Evolutionary conservation across 1,140 invertebrate genomes (phyloP).

Genomic region (Dreissena polymorpha): DNA sequence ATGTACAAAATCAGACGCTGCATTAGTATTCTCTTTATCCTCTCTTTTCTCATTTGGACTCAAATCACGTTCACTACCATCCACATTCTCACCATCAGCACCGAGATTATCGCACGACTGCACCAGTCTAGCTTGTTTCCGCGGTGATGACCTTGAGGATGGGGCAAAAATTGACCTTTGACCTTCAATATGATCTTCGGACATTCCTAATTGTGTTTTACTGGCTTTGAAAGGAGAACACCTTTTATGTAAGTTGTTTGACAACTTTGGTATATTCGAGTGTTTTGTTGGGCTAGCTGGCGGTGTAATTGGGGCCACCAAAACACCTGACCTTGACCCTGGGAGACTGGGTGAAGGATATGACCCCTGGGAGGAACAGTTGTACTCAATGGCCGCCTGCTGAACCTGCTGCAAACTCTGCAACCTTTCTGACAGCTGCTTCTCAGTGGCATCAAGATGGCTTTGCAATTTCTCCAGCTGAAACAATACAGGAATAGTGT

Average conservation of each 20-base stretch:
- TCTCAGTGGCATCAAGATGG: constrained; percentile 32
- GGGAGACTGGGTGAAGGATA: constrained; percentile 27
- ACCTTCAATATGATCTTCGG: background rate
- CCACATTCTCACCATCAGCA: too few relatives aligned
- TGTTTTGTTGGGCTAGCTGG: constrained; percentile 16
- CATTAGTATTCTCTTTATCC: background rate
- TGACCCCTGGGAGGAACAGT: constrained; percentile 10
- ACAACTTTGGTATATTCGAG: background rate
- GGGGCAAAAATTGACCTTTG: background rate
- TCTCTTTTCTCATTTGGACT: background rate
- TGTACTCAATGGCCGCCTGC: constrained; percentile 58
- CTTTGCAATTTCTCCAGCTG: constrained; percentile 56
- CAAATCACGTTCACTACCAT: background rate
- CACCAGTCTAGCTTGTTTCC: background rate
- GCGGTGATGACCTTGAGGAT: background rate
- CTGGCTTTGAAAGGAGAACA: too few relatives aligned
- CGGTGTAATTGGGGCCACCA: background rate
- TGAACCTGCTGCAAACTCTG: constrained; percentile 46
- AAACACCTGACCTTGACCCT: constrained; percentile 7
- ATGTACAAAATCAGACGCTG: background rate
- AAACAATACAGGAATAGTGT: constrained; percentile 1
- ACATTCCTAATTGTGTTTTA: too few relatives aligned
- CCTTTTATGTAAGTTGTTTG: background rate
- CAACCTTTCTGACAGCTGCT: constrained; percentile 45
- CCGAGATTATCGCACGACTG: background rate